These are phyloP conservation scores for Oxyura jamaicensis DNA, from an alignment of 2,113 vertebrate species.

Conservation along the genomic window DNA sequence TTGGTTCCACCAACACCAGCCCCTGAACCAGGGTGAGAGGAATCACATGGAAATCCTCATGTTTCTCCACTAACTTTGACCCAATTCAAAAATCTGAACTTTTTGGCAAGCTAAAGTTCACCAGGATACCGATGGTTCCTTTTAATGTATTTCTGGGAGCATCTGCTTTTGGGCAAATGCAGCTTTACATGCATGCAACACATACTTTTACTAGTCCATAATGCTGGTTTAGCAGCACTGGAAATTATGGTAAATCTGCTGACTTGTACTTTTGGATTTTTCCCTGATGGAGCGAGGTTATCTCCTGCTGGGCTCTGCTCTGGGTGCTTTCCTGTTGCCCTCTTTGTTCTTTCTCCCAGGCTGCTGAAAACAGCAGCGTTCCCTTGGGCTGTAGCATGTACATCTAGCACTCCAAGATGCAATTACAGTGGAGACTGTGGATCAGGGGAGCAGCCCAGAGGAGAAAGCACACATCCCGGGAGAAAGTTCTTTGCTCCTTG, in stretches of 20 bases:
- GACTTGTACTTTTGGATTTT: not conserved
- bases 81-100: not conserved
- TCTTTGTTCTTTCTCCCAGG: constrained; percentile 20
- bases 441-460: not conserved
- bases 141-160: not conserved
- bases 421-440: not conserved
- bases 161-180: not conserved
- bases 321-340: not conserved
- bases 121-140: not conserved
- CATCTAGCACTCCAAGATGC: not conserved
- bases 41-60: not conserved
- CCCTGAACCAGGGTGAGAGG: not conserved
- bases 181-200: not conserved
- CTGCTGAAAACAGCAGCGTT: not conserved
- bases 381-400: not conserved
- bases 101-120: not conserved
- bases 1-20: not conserved
- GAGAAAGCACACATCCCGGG: not conserved
- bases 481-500: not conserved
- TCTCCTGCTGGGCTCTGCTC: not conserved
- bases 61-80: not conserved
- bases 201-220: not conserved
- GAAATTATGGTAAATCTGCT: not conserved
- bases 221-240: not conserved
- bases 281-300: not conserved